These are phyloP conservation scores for Bungarus multicinctus DNA, from an alignment of 2,113 vertebrate species.

Conservation along the genomic window DNA sequence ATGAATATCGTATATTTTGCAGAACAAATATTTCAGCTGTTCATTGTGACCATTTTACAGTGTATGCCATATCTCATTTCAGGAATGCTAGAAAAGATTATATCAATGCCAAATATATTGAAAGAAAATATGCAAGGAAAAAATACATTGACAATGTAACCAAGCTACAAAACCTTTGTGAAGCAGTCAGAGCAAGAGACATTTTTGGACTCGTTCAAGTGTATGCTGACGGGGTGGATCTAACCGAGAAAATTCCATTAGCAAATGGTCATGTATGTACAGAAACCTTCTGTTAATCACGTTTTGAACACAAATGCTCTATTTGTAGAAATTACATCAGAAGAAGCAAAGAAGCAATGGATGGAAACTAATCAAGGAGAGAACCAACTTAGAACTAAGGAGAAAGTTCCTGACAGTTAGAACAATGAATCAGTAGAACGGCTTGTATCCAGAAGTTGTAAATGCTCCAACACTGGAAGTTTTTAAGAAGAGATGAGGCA, in stretches of 20 bases:
- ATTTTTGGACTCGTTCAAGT: slow-evolving; percentile 89
- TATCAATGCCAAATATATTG: slow-evolving; percentile 94
- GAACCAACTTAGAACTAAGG: not conserved
- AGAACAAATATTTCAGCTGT: not conserved
- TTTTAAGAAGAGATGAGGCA: not conserved
- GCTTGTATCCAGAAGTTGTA: not conserved
- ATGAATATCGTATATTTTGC: not conserved
- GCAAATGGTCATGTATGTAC: slow-evolving; percentile 89
- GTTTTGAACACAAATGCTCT: not conserved
- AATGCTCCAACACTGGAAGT: not conserved
- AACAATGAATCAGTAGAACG: not conserved
- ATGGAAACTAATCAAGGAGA: not conserved
- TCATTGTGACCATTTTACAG: slow-evolving; percentile 1
- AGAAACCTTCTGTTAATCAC: not conserved
- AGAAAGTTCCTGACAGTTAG: not conserved
- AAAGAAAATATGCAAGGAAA: slow-evolving; percentile 81
- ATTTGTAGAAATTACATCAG: not conserved
- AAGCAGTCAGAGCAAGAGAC: slow-evolving; percentile 84
- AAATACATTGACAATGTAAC: slow-evolving; percentile 68
- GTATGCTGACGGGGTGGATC: slow-evolving; percentile 88
- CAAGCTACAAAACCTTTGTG: slow-evolving; percentile 80
- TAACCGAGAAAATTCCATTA: slow-evolving; percentile 83
- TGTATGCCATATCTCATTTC: slow-evolving; percentile 42
- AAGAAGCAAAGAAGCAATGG: not conserved
- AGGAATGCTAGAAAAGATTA: slow-evolving; percentile 95